Evolutionary conservation across 2,113 vertebrate species (phyloP).

Genomic region (Neolamprologus longior): DNA sequence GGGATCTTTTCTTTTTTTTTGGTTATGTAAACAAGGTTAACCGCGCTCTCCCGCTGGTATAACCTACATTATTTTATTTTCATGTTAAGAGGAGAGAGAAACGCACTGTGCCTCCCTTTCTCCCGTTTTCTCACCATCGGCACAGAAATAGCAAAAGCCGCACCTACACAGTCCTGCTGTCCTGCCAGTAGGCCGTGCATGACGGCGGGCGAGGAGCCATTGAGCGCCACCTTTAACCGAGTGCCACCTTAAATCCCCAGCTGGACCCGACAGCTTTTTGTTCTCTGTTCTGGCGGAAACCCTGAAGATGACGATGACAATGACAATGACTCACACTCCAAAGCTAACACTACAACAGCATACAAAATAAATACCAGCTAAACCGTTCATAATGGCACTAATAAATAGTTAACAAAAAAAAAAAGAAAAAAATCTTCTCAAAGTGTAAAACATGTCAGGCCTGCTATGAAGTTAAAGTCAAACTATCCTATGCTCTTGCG

Average conservation of each 20-base stretch:
- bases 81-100: neutral
- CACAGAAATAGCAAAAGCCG: neutral
- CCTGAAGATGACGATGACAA: neutral
- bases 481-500: slow-evolving; percentile 35
- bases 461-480: neutral
- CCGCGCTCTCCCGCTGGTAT: neutral
- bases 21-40: neutral
- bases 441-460: neutral
- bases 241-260: neutral
- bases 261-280: neutral
- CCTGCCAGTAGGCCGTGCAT: neutral
- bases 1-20: neutral
- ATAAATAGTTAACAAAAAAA: slow-evolving; percentile 49
- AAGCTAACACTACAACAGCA: neutral
- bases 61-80: neutral
- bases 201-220: neutral
- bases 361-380: slow-evolving; percentile 57
- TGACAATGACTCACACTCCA: neutral
- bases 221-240: neutral
- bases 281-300: neutral
- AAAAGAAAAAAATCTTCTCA: neutral
- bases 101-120: neutral
- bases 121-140: neutral
- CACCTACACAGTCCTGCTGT: neutral
- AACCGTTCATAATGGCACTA: slow-evolving; percentile 17